Conservation (phyloP, 2,113 vertebrate species). For the Tenrec ecaudatus region DNA sequence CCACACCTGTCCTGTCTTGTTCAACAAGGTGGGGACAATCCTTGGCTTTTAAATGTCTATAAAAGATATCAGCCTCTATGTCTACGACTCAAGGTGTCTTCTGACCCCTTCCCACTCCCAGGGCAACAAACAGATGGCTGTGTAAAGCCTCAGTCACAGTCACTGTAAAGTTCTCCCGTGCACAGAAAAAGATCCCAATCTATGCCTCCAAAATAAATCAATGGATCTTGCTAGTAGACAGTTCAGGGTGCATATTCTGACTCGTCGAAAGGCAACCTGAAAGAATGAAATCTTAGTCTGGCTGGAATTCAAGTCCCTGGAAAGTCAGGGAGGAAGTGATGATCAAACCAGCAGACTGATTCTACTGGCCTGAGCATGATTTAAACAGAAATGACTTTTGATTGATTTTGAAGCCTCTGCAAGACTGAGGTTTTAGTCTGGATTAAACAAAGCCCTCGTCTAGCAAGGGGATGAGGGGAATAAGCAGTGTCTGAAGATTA, state of each 20-base stretch:
- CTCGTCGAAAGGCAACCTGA: not conserved
- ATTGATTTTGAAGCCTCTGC: not conserved
- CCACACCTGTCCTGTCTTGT: not conserved
- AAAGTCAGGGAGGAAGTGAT: not conserved
- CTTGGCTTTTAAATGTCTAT: not conserved
- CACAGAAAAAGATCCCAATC: not conserved
- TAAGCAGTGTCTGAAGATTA: not conserved
- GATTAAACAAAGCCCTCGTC: not conserved
- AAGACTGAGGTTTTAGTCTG: not conserved
- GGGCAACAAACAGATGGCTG: not conserved
- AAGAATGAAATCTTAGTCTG: not conserved
- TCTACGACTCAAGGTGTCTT: not conserved
- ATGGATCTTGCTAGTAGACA: not conserved
- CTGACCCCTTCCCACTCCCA: not conserved
- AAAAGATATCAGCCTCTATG: not conserved
- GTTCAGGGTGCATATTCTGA: not conserved
- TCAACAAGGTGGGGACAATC: not conserved
- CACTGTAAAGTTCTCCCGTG: not conserved
- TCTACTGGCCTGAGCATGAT: not conserved
- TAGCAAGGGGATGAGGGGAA: not conserved
- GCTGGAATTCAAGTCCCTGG: not conserved
- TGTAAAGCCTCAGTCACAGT: not conserved
- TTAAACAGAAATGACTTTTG: not conserved
- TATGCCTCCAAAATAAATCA: not conserved
- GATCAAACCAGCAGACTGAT: not conserved